phyloP scores from a whole-genome alignment of 2,113 vertebrate species.

The Pyxicephalus adspersus region DNA sequence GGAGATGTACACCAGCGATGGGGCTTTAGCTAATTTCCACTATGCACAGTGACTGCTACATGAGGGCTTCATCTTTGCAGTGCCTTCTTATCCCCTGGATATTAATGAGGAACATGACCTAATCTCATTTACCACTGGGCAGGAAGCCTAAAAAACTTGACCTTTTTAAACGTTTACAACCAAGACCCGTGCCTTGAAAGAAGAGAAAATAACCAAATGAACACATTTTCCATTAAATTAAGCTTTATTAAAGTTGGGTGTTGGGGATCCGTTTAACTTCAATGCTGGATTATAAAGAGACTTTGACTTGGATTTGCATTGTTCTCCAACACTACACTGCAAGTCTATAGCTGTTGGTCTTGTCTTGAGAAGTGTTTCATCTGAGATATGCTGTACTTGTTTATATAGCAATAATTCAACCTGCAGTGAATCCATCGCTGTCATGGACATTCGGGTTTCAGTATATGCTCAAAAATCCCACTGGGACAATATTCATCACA shows the following conservation, averaged over 20 bases:
- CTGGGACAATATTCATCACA: no score
- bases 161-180: slow-evolving; percentile 26
- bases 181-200: slow-evolving; percentile 47
- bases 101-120: background rate
- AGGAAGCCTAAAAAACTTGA: slow-evolving; percentile 2
- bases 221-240: background rate
- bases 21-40: slow-evolving; percentile 76
- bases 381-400: background rate
- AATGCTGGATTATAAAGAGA: background rate
- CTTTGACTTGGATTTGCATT: slow-evolving; percentile 27
- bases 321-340: slow-evolving; percentile 17
- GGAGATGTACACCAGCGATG: slow-evolving; percentile 80
- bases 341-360: background rate
- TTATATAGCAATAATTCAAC: slow-evolving; percentile 5
- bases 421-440: no score
- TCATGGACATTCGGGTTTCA: no score
- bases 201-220: slow-evolving; percentile 30
- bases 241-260: background rate
- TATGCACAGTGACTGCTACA: background rate
- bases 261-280: background rate
- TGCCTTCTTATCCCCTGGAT: slow-evolving; percentile 44
- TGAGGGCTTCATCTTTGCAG: background rate
- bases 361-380: slow-evolving; percentile 4
- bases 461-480: no score
- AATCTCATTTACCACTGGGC: background rate